Conservation (phyloP, 2,888 invertebrate species). For the Cryptocephalus primarius region DNA sequence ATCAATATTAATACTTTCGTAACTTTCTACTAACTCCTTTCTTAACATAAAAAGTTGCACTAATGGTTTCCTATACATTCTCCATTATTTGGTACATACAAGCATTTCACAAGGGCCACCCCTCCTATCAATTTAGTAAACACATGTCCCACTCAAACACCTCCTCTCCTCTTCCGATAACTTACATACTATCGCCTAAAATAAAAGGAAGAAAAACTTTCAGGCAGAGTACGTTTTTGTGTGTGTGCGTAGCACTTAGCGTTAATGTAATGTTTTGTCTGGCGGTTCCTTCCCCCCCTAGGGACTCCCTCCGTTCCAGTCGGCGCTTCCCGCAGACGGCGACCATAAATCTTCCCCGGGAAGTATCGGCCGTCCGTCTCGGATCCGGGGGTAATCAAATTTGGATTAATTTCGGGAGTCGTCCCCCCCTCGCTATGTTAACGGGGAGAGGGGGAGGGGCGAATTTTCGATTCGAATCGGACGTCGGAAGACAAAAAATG, state of each 20-base stretch:
- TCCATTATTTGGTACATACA: too few relatives aligned
- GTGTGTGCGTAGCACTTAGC: slow-evolving; percentile 21
- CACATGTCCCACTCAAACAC: too few relatives aligned
- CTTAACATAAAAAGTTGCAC: too few relatives aligned
- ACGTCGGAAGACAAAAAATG: too few relatives aligned
- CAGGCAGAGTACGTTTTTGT: not conserved
- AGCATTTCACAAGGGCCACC: too few relatives aligned
- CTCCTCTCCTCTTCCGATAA: too few relatives aligned
- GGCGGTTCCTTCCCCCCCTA: slow-evolving; percentile 23
- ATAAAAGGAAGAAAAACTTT: not conserved
- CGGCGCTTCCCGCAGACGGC: slow-evolving; percentile 28
- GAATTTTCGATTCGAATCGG: too few relatives aligned
- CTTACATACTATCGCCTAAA: too few relatives aligned
- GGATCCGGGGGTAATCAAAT: slow-evolving; percentile 13
- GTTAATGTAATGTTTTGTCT: slow-evolving; percentile 36
- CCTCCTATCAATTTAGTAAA: too few relatives aligned
- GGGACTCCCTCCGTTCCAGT: slow-evolving; percentile 29
- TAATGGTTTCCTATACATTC: too few relatives aligned
- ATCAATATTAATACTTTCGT: too few relatives aligned
- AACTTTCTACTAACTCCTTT: too few relatives aligned
- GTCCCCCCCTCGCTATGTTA: slow-evolving; percentile 3
- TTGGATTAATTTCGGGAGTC: slow-evolving; percentile 12
- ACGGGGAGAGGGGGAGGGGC: not conserved
- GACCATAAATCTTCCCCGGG: slow-evolving; percentile 26
- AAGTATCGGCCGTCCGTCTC: slow-evolving; percentile 6